These are phyloP conservation scores for Pimephales promelas DNA, from an alignment of 2,113 vertebrate genomes.

Conservation along the genomic window DNA sequence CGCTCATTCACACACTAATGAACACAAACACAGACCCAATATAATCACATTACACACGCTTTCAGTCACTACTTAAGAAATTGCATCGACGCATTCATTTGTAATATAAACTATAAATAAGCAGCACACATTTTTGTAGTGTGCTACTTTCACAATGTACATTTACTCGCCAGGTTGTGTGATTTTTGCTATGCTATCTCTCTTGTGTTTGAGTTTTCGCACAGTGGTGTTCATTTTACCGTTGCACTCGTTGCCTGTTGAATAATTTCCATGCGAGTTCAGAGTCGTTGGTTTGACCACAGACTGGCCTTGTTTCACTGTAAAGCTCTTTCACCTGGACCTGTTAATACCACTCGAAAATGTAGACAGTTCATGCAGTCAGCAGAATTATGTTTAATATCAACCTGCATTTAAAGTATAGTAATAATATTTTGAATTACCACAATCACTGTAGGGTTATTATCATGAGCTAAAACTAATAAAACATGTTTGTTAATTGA, in stretches of 20 bases:
- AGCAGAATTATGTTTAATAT: neutral
- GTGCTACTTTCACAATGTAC: neutral
- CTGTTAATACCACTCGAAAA: neutral
- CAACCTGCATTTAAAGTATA: no score
- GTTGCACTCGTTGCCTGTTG: neutral
- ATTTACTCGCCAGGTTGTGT: neutral
- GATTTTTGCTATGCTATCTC: neutral
- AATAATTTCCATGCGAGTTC: slow-evolving; percentile 25
- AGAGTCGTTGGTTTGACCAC: slow-evolving; percentile 49
- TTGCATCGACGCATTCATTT: neutral
- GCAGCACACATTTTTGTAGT: neutral
- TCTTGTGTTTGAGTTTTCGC: neutral
- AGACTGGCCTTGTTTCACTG: neutral
- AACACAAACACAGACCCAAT: slow-evolving; percentile 22
- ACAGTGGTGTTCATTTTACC: neutral
- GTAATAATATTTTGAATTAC: no score
- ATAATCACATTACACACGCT: neutral
- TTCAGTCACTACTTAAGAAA: neutral
- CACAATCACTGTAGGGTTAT: no score
- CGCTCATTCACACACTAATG: slow-evolving; percentile 40
- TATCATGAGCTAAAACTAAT: no score
- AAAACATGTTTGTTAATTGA: no score
- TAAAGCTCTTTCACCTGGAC: neutral
- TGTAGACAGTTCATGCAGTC: neutral
- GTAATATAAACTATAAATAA: neutral